Conservation (phyloP, 1,140 invertebrate species). For the Euwallacea fornicatus region DNA sequence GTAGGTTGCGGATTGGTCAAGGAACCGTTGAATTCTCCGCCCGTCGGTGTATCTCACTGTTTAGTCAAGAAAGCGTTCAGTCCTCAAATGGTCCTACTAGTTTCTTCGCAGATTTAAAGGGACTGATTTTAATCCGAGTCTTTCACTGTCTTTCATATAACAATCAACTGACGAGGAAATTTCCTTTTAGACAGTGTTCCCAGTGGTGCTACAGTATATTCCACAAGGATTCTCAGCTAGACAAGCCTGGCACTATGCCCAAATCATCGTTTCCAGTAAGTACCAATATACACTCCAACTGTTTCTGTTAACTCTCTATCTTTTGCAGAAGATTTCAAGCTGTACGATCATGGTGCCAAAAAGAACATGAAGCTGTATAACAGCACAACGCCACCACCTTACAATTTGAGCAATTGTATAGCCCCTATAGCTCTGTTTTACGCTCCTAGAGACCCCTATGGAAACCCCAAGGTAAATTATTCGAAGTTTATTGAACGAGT, state of each 20-base stretch:
- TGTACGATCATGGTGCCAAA: constrained; percentile 59
- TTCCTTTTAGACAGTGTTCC: constrained; percentile 67
- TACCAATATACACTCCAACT: background rate
- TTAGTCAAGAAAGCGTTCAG: too few relatives aligned
- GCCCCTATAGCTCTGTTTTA: constrained; percentile 37
- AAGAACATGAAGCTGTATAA: constrained; percentile 37
- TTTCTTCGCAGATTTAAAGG: too few relatives aligned
- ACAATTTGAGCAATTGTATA: constrained; percentile 33
- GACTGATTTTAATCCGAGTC: too few relatives aligned
- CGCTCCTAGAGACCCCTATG: constrained; percentile 22
- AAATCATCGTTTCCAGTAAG: constrained; percentile 44
- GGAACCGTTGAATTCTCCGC: too few relatives aligned
- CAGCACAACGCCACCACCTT: constrained; percentile 26
- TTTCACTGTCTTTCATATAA: too few relatives aligned
- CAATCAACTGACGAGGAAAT: too few relatives aligned
- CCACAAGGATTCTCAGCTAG: constrained; percentile 56
- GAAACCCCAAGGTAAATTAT: constrained; percentile 18
- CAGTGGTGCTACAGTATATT: constrained; percentile 63
- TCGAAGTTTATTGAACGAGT: background rate
- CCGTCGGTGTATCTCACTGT: too few relatives aligned
- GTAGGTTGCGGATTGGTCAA: too few relatives aligned
- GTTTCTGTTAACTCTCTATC: background rate
- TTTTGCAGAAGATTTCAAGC: constrained; percentile 54
- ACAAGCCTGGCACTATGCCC: constrained; percentile 73
- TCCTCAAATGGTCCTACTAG: too few relatives aligned